Base-by-base conservation (phyloP, 2,797 vertebrate genomes). In the Sparidentex hasta region DNA sequence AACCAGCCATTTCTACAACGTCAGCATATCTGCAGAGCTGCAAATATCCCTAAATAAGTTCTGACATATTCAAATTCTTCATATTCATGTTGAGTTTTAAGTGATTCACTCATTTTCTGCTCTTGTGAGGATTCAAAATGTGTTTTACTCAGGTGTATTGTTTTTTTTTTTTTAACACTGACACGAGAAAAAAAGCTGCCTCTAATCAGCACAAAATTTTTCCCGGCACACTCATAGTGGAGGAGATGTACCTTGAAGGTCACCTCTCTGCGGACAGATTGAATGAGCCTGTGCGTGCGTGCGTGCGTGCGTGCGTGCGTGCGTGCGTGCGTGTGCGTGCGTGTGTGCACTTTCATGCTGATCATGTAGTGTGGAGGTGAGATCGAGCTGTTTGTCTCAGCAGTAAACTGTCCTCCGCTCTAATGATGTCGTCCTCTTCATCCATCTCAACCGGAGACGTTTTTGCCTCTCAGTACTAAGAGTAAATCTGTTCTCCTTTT, bases 221-320 rank as follows among this genome's bases (percentile, higher is more conserved):
- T 71, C 71, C 38, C 65, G 38, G 62, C 57, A 11, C 63, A 18
- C 33, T 83, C 13, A 17, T 27, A 74, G 74, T 66, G 50, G 69
- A 70, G 69, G 63, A 33, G 65, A 81, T 82, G 65, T 46, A 69
- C 61, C 69, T 38, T 86, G 84, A 91, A 92, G 90, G 89, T 89
- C 84, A 81, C 74, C 52, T 76, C 76, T 73, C 70, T 58, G 63
- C 66, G 66, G 52, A 73, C 44, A 2, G 64, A 23, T 43, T 41
- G 56, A 64, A 65, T 38, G 44, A 11, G 50, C 2, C 4, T 47
- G 61, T 44, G 69, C 51, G 74, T 64, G 66, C 21, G 13, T 59
- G 23, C 54, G 27, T 63, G 70, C 63, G 46, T 54, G 71, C 25
- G 56, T 27, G 50, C 4, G 27, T 27, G 27, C 4, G 27, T 27